These are phyloP conservation scores for Halictus ligatus DNA, from an alignment of 2,888 invertebrate genomes.

Conservation along the genomic window DNA sequence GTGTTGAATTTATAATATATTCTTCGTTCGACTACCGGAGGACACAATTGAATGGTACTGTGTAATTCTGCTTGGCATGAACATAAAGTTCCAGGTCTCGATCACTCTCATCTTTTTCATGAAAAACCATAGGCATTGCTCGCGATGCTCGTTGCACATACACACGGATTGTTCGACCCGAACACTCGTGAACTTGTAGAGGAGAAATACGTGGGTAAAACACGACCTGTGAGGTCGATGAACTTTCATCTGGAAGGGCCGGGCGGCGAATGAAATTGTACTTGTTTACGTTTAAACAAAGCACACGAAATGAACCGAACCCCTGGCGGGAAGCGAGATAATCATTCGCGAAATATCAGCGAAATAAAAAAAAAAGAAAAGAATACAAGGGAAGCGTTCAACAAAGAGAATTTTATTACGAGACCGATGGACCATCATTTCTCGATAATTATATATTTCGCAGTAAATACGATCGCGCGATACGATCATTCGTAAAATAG, in stretches of 20 bases:
- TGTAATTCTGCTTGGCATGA: background rate
- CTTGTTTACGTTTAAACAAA: background rate
- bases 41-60: too few species aligned
- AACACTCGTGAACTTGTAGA: background rate
- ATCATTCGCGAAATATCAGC: background rate
- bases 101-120: background rate
- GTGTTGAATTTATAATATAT: too few species aligned
- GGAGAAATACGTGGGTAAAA: background rate
- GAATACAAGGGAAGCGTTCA: too few species aligned
- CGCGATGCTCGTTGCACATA: background rate
- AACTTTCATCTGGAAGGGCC: background rate
- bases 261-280: background rate
- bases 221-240: too few species aligned
- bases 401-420: background rate
- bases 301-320: background rate
- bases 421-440: background rate
- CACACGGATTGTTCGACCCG: too few species aligned
- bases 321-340: background rate
- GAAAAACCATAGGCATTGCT: background rate
- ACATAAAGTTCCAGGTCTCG: background rate
- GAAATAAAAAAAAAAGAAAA: background rate
- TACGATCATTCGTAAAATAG: conserved; percentile 1
- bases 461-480: background rate
- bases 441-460: background rate
- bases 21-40: too few species aligned